A percentile compares a stretch with the other conserved stretches of the same genome.
Conservation (phyloP, 23 tunicate species). For the Diplosoma virens region DNA sequence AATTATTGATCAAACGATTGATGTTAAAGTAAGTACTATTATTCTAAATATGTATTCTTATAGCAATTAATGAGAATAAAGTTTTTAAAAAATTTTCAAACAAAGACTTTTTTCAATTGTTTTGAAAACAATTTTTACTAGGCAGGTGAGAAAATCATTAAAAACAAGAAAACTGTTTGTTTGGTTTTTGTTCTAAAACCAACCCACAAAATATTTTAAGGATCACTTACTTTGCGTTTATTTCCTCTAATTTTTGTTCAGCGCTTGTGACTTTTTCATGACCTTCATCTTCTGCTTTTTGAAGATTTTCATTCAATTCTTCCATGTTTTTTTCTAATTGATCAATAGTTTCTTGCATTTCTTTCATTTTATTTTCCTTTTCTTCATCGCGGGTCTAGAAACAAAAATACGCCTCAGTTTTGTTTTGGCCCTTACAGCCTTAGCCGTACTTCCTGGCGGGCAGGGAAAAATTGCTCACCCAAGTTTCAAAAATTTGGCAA, state of each 20-base stretch:
- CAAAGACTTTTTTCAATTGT: too few species aligned
- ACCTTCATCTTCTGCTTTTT: constrained; percentile 4
- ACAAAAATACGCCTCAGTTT: too few species aligned
- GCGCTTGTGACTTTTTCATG: constrained; percentile 5
- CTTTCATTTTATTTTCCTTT: constrained; percentile 28
- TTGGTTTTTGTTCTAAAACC: neutral
- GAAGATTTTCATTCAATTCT: constrained; percentile 19
- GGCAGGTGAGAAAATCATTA: neutral
- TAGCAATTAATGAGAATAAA: too few species aligned
- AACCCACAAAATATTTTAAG: neutral
- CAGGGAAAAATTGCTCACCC: too few species aligned
- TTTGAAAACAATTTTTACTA: neutral
- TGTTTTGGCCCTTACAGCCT: too few species aligned
- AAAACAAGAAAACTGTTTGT: neutral
- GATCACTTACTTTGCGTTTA: constrained; percentile 39
- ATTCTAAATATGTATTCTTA: too few species aligned
- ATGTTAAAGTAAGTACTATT: too few species aligned
- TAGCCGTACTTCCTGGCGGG: too few species aligned
- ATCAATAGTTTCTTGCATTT: constrained; percentile 5
- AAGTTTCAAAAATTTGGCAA: too few species aligned
- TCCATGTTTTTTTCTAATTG: constrained; percentile 10
- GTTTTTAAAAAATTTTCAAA: too few species aligned
- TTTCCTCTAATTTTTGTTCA: constrained; percentile 22
- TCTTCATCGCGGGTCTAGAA: constrained; percentile 56
- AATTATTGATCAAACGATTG: too few species aligned